These are phyloP conservation scores for Tokudaia tokunoshimensis DNA, from an alignment of 2,797 vertebrate genomes.

Conservation along the genomic window DNA sequence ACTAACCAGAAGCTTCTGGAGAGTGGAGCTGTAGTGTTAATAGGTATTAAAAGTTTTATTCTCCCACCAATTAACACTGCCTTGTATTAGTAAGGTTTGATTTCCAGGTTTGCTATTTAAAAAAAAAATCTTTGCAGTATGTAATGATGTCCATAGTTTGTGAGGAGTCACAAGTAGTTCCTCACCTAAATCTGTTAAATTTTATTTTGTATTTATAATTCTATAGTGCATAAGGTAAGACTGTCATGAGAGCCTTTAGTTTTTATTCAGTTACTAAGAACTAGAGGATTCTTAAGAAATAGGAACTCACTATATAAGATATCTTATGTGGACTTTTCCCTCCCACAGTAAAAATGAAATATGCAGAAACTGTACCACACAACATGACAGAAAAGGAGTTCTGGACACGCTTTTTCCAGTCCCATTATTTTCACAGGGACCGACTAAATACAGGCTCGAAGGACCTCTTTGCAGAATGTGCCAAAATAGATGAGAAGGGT, in stretches of 20 bases:
- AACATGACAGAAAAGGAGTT: slow-evolving; percentile 98
- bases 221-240: not conserved
- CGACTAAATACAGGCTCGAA: slow-evolving; percentile 96
- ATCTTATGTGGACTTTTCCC: slow-evolving; percentile 22
- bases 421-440: slow-evolving; percentile 99
- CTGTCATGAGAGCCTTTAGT: not conserved
- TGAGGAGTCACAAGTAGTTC: not conserved
- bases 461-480: slow-evolving; percentile 99
- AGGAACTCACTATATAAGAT: slow-evolving; percentile 22
- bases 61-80: not conserved
- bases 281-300: slow-evolving; percentile 52
- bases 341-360: slow-evolving; percentile 97
- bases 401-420: slow-evolving; percentile 99
- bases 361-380: slow-evolving; percentile 98
- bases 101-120: not conserved
- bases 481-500: slow-evolving; percentile 99
- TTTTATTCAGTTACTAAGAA: slow-evolving; percentile 18
- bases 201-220: slow-evolving; percentile 18
- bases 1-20: not conserved
- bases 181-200: slow-evolving; percentile 26
- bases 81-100: not conserved
- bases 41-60: not conserved
- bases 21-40: not conserved
- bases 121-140: not conserved
- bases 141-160: slow-evolving; percentile 33